A percentile compares a stretch with the other conserved stretches of the same genome.
These are phyloP conservation scores for Drosophila orosa DNA, from an alignment of 1,140 invertebrate species.

Conservation along the genomic window DNA sequence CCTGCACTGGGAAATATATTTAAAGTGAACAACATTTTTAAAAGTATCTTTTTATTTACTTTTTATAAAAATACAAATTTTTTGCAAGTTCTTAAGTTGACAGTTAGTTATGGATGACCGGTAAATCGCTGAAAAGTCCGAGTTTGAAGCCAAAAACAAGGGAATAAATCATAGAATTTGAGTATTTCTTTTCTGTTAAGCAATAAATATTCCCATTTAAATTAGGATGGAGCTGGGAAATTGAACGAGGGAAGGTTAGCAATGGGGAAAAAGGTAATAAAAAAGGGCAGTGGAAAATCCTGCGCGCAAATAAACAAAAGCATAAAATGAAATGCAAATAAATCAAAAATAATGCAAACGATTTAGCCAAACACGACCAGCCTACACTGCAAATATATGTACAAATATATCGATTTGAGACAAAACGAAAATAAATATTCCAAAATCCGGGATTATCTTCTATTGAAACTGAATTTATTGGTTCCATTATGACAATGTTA, in stretches of 20 bases:
- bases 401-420: background rate
- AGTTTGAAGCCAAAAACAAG: background rate
- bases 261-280: constrained; percentile 33
- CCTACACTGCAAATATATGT: constrained; percentile 11
- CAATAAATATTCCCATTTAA: constrained; percentile 4
- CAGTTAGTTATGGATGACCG: background rate
- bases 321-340: constrained; percentile 54
- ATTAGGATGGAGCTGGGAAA: background rate
- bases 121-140: background rate
- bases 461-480: background rate
- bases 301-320: constrained; percentile 41
- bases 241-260: background rate
- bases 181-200: background rate
- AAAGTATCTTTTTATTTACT: background rate
- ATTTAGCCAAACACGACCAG: constrained; percentile 25
- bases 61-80: no score
- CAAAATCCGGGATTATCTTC: background rate
- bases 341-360: constrained; percentile 53
- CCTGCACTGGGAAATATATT: constrained; percentile 7
- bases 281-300: constrained; percentile 42
- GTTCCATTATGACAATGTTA: background rate
- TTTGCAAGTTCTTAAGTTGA: background rate
- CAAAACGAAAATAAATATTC: background rate
- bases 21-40: background rate
- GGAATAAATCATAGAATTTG: background rate